phyloP scores from a whole-genome alignment of 2,113 vertebrate genomes.

The Xenus cinereus region DNA sequence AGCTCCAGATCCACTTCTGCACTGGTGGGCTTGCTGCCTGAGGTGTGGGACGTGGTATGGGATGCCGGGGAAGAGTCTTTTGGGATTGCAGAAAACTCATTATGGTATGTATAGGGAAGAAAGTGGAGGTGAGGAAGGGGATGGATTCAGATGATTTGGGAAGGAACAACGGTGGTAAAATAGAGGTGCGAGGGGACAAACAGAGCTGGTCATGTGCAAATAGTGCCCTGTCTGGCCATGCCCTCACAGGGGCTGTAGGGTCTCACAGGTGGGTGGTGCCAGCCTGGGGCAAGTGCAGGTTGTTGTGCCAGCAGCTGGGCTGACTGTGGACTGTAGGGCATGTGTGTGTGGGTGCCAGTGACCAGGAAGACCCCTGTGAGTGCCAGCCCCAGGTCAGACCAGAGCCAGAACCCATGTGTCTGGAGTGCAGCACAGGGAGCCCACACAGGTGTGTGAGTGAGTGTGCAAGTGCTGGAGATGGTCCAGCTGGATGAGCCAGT shows the following conservation, averaged over 20 bases:
- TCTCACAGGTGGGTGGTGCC: fast-evolving
- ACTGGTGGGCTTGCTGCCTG: not conserved
- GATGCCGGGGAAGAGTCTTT: fast-evolving
- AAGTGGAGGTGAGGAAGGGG: not conserved
- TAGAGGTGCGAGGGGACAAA: fast-evolving
- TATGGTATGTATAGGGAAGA: not conserved
- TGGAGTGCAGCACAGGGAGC: not conserved
- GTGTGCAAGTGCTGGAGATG: not conserved
- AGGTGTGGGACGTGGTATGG: fast-evolving
- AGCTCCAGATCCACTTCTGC: not conserved
- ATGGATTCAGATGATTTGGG: not conserved
- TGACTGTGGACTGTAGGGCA: fast-evolving
- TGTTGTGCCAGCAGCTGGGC: fast-evolving
- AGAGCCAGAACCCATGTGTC: fast-evolving
- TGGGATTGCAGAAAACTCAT: not conserved
- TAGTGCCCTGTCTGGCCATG: fast-evolving
- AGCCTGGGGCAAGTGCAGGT: fast-evolving
- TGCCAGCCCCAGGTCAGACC: not conserved
- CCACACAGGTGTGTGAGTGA: fast-evolving
- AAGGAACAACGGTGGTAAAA: not conserved
- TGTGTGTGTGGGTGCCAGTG: not conserved
- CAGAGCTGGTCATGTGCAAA: not conserved
- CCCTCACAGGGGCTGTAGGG: fast-evolving
- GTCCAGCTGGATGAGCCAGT: not conserved
- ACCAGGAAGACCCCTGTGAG: not conserved